Conservation (phyloP, 2,113 vertebrate species). For the Cygnus buccinator region DNA sequence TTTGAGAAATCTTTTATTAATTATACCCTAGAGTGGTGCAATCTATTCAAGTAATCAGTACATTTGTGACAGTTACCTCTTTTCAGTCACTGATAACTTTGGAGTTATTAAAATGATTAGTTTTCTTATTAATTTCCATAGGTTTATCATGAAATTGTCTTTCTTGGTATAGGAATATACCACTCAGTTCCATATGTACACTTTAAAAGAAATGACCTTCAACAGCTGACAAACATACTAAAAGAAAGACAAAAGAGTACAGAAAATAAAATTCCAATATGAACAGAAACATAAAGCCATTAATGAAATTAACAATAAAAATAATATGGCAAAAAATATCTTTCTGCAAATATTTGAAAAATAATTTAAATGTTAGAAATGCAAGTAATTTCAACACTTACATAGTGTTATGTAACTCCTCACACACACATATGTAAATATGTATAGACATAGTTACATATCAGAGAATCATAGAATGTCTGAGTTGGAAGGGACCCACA, state of each 20-base stretch:
- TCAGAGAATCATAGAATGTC: too few relatives aligned
- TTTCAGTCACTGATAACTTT: background rate
- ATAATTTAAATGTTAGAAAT: background rate
- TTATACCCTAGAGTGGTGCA: background rate
- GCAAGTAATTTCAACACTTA: background rate
- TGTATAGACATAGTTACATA: background rate
- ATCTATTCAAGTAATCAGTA: background rate
- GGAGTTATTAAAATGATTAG: background rate
- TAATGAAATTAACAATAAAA: background rate
- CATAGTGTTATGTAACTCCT: background rate
- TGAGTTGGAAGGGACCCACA: too few relatives aligned
- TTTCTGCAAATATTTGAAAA: background rate
- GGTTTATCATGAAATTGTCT: background rate
- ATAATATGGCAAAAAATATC: background rate
- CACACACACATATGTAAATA: background rate
- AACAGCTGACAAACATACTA: background rate
- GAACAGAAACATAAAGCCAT: background rate
- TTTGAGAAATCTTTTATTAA: background rate
- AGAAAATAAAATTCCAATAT: background rate
- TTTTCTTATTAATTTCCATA: background rate
- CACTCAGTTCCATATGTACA: background rate
- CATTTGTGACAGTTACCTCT: background rate
- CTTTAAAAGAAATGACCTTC: background rate
- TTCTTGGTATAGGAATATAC: background rate
- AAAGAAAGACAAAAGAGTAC: background rate